Conservation (phyloP, 1,140 invertebrate species). For the Caenorhabditis brenneri region DNA sequence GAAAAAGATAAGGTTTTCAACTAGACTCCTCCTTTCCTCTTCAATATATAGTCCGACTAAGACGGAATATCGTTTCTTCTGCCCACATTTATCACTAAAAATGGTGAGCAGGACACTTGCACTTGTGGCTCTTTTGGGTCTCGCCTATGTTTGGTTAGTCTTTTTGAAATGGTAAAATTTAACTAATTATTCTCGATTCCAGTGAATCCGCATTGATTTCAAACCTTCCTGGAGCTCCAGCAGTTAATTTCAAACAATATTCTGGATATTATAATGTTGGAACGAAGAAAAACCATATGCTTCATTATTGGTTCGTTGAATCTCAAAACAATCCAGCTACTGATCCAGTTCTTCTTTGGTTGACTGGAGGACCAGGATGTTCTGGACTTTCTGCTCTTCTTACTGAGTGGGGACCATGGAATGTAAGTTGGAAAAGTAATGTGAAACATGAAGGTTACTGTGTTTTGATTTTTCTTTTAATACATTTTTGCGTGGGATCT, state of each 20-base stretch:
- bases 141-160: slow-evolving; percentile 13
- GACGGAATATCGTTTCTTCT: slow-evolving; percentile 7
- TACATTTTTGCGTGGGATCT: too few species aligned
- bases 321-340: slow-evolving; percentile 71
- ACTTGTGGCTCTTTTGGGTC: neutral
- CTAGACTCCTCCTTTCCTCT: neutral
- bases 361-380: slow-evolving; percentile 75
- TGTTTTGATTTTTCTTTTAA: neutral
- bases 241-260: slow-evolving; percentile 55
- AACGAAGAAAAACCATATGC: slow-evolving; percentile 50
- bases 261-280: slow-evolving; percentile 56
- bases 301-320: slow-evolving; percentile 72
- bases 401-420: slow-evolving; percentile 74
- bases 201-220: slow-evolving; percentile 41
- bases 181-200: neutral
- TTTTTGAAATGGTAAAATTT: neutral
- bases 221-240: slow-evolving; percentile 53
- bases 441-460: neutral
- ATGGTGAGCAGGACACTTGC: slow-evolving; percentile 17
- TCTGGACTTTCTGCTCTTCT: slow-evolving; percentile 74
- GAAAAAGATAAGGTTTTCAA: neutral
- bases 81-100: neutral
- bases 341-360: slow-evolving; percentile 74
- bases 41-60: neutral
- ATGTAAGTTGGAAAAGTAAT: neutral